These are phyloP conservation scores for Geophilus truncorum DNA, from an alignment of 2,888 invertebrate genomes.

Conservation along the genomic window DNA sequence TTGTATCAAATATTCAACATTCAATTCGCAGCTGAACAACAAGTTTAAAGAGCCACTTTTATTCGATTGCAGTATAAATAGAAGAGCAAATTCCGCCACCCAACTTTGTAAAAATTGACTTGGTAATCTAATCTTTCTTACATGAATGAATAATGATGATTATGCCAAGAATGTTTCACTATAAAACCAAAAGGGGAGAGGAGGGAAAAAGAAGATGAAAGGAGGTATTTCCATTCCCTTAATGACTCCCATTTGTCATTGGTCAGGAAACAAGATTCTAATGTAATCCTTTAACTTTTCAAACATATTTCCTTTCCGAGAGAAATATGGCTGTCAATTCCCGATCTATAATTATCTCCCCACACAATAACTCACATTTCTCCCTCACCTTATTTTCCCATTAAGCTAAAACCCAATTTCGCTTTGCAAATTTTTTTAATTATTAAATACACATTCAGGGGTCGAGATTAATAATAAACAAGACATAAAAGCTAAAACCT, in stretches of 20 bases:
- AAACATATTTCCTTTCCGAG: background rate
- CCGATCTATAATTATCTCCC: background rate
- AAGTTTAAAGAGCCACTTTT: background rate
- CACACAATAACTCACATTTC: background rate
- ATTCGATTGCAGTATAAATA: background rate
- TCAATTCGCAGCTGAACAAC: background rate
- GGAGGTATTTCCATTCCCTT: background rate
- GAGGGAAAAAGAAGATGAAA: too few species aligned
- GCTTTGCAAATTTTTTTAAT: background rate
- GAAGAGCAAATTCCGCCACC: background rate
- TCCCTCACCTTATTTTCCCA: background rate
- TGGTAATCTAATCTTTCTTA: background rate
- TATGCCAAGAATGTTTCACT: constrained; percentile 5
- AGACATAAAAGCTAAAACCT: constrained; percentile 11
- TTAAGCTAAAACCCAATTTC: background rate
- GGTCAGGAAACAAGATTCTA: background rate
- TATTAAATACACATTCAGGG: background rate
- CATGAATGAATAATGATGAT: constrained; percentile 14
- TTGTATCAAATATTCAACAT: background rate
- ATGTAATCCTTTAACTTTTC: background rate
- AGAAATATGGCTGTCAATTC: background rate
- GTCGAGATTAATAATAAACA: constrained; percentile 10
- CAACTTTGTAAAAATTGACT: background rate
- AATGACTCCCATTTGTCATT: constrained; percentile 22
- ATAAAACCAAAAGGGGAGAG: background rate